These are phyloP conservation scores for Limosa lapponica DNA, from an alignment of 2,797 vertebrate species.

Conservation along the genomic window DNA sequence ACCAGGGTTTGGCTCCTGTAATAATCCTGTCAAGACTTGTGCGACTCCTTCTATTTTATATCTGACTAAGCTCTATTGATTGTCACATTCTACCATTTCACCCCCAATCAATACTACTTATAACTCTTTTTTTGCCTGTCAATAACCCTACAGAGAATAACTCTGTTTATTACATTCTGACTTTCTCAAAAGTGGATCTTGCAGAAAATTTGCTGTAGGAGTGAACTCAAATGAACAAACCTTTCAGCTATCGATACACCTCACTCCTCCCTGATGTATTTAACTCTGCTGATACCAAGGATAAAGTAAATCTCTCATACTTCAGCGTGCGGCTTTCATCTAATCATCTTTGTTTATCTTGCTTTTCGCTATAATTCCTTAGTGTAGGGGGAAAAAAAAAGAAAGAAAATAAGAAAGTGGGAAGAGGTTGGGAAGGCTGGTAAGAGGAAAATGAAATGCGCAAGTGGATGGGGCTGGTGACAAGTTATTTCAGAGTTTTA, in stretches of 20 bases:
- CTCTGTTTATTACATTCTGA: slow-evolving; percentile 47
- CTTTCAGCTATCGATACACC: slow-evolving; percentile 1
- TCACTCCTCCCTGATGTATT: slow-evolving; percentile 22
- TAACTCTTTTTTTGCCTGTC: slow-evolving; percentile 2
- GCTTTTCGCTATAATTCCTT: background rate
- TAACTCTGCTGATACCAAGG: background rate
- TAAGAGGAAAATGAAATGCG: background rate
- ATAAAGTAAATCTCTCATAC: background rate
- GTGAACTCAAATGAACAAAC: slow-evolving; percentile 33
- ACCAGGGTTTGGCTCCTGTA: slow-evolving; percentile 7
- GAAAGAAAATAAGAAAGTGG: background rate
- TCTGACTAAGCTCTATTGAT: slow-evolving; percentile 61
- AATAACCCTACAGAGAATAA: slow-evolving; percentile 24
- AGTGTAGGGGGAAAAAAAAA: background rate
- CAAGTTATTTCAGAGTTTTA: background rate
- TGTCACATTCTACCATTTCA: slow-evolving; percentile 42
- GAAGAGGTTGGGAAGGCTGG: background rate
- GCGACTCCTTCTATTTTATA: slow-evolving; percentile 39
- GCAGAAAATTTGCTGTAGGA: slow-evolving; percentile 17
- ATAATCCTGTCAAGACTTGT: slow-evolving; percentile 34
- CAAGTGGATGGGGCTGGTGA: background rate
- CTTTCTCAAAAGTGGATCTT: slow-evolving; percentile 17
- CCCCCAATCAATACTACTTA: slow-evolving; percentile 57
- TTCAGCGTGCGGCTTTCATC: background rate
- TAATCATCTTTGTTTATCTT: slow-evolving; percentile 12